Evolutionary conservation across 2,888 invertebrate genomes (phyloP).

Genomic region (Theretra japonica): DNA sequence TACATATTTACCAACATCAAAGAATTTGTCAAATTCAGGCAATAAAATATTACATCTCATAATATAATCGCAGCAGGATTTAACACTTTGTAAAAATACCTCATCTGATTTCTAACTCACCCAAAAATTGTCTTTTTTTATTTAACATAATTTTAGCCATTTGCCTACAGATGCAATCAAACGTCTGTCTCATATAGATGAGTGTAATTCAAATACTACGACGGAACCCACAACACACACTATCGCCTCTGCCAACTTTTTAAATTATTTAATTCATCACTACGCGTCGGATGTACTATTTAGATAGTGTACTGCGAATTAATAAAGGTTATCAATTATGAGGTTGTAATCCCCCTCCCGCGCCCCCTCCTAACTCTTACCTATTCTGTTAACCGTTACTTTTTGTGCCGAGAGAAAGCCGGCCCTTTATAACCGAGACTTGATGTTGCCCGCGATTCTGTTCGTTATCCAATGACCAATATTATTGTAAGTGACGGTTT

Average conservation of each 20-base stretch:
- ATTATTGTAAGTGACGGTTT: not conserved
- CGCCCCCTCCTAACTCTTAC: slow-evolving; percentile 24
- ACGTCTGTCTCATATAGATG: no score
- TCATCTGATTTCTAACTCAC: no score
- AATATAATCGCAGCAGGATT: no score
- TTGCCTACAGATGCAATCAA: no score
- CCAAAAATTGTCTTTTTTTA: no score
- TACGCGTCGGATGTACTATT: slow-evolving; percentile 27
- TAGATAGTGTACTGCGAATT: slow-evolving; percentile 31
- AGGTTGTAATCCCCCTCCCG: not conserved
- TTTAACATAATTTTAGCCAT: no score
- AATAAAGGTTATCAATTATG: slow-evolving; percentile 29
- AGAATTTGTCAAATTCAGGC: no score
- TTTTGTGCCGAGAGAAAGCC: slow-evolving; percentile 24
- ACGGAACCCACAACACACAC: not conserved
- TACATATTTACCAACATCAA: no score
- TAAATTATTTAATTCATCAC: slow-evolving; percentile 20
- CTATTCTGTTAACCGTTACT: slow-evolving; percentile 29
- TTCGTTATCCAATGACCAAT: not conserved
- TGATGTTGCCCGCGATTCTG: not conserved
- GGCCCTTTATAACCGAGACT: slow-evolving; percentile 10
- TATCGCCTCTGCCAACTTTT: slow-evolving; percentile 5
- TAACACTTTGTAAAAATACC: no score
- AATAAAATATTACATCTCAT: no score
- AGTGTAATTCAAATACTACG: no score